Base-by-base conservation (phyloP, 2,888 invertebrate species). In the Pammene aurita region DNA sequence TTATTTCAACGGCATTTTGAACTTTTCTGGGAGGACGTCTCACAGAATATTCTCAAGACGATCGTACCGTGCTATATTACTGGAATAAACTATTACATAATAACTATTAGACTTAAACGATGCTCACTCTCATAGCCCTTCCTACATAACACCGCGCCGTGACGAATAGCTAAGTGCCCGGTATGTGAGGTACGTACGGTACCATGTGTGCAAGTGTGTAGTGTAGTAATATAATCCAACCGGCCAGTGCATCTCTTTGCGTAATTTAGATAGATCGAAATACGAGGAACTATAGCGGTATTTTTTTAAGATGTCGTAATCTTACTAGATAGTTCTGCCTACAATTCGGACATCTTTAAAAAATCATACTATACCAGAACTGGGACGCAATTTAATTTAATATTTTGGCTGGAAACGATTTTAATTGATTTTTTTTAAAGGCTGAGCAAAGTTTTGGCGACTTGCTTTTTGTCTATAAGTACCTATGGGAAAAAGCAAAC, bases 271-370 rank as follows among this genome's bases (percentile, higher is more conserved):
- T 50, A 67, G 60, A 78, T 75, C 77, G 80, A 80, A 84, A 84
- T 78, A 81, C 78, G 75, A 83, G 83, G 83, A 82, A 84, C 78
- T n/a, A n/a, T n/a, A n/a, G n/a, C n/a, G n/a, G n/a, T n/a, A n/a
- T n/a, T n/a, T n/a, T n/a, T n/a, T n/a, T n/a, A n/a, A n/a, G n/a
- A n/a, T n/a, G n/a, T n/a, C n/a, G n/a, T n/a, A n/a, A n/a, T n/a
- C n/a, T n/a, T n/a, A n/a, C n/a, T n/a, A n/a, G n/a, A n/a, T n/a
- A n/a, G n/a, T n/a, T n/a, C n/a, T n/a, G n/a, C n/a, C n/a, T n/a
- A n/a, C n/a, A n/a, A n/a, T n/a, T n/a, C n/a, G n/a, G n/a, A n/a
- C n/a, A n/a, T n/a, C n/a, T n/a, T n/a, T n/a, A n/a, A n/a, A n/a
- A n/a, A n/a, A n/a, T n/a, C n/a, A n/a, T n/a, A n/a, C n/a, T n/a